A percentile compares a stretch with the other conserved stretches of the same genome.
phyloP scores from a whole-genome alignment of 1,140 invertebrate genomes.

The Tyrophagus putrescentiae region DNA sequence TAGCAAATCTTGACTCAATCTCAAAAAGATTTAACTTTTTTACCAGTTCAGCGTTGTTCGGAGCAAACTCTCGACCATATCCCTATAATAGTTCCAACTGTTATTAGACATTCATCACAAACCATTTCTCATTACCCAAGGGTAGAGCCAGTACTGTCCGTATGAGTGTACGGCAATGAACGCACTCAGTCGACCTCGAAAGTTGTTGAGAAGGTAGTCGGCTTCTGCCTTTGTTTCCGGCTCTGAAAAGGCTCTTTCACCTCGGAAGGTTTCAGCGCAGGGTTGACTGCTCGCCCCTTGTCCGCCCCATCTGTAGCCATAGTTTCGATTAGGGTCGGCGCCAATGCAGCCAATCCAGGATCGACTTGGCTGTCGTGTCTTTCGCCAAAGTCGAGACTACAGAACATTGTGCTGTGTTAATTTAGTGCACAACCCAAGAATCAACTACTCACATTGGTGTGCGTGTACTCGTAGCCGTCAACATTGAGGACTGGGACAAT shows the following conservation, averaged over 20 bases:
- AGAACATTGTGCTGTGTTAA: background rate
- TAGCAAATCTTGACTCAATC: background rate
- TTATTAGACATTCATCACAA: background rate
- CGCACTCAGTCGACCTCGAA: slow-evolving; percentile 21
- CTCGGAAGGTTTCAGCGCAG: slow-evolving; percentile 28
- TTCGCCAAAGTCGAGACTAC: slow-evolving; percentile 28
- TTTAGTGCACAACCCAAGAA: background rate
- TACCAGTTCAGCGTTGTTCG: slow-evolving; percentile 16
- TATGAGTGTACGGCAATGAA: slow-evolving; percentile 28
- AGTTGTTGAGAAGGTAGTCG: slow-evolving; percentile 25
- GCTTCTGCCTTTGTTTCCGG: slow-evolving; percentile 30
- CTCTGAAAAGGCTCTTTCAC: slow-evolving; percentile 30
- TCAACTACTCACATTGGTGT: slow-evolving; percentile 24
- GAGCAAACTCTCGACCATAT: slow-evolving; percentile 24
- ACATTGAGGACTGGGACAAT: slow-evolving; percentile 30
- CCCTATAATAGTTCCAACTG: background rate
- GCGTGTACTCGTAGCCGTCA: slow-evolving; percentile 29
- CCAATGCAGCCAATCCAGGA: slow-evolving; percentile 25
- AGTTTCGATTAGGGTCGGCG: slow-evolving; percentile 30
- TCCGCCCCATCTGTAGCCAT: slow-evolving; percentile 25
- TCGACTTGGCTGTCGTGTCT: slow-evolving; percentile 23
- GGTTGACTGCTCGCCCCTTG: slow-evolving; percentile 24
- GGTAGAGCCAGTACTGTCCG: slow-evolving; percentile 40
- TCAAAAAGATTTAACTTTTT: background rate
- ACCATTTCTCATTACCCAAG: slow-evolving; percentile 33